phyloP scores from a whole-genome alignment of 2,888 invertebrate species.

The Coenonympha arcania region DNA sequence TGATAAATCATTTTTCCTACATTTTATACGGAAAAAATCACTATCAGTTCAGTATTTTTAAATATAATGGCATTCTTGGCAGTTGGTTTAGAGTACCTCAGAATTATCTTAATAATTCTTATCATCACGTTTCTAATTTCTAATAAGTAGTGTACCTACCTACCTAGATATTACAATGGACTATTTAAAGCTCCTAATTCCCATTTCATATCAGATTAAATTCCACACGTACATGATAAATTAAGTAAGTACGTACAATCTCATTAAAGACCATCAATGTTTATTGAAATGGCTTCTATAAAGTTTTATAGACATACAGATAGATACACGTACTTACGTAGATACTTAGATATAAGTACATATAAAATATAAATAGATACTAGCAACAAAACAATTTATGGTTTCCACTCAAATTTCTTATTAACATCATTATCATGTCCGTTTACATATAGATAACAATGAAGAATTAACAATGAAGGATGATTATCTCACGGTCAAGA shows the following conservation, averaged over 20 bases:
- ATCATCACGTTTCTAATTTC: too few species aligned
- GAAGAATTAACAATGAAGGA: slow-evolving; percentile 32
- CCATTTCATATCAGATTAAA: slow-evolving; percentile 7
- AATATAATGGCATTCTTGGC: neutral
- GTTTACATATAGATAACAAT: slow-evolving; percentile 22
- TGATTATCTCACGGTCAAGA: slow-evolving; percentile 68
- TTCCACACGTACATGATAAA: slow-evolving; percentile 8
- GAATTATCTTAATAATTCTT: too few species aligned
- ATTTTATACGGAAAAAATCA: neutral
- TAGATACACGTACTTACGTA: neutral
- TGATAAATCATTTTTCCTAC: neutral
- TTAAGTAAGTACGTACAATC: slow-evolving; percentile 14
- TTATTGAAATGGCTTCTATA: slow-evolving; percentile 8
- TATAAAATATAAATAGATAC: neutral
- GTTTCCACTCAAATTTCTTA: neutral
- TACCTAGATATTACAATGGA: too few species aligned
- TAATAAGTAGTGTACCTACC: too few species aligned
- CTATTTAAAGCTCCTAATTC: neutral
- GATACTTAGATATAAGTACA: neutral
- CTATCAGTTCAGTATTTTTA: neutral
- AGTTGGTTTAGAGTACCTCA: too few species aligned
- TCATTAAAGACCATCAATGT: neutral
- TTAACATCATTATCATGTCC: neutral
- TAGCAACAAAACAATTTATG: too few species aligned
- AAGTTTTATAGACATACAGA: neutral